Percentiles rank a stretch among this genome's conserved stretches.
Evolutionary conservation across 2,797 vertebrate species (phyloP).

Genomic region (Schizothorax lantsangensis): DNA sequence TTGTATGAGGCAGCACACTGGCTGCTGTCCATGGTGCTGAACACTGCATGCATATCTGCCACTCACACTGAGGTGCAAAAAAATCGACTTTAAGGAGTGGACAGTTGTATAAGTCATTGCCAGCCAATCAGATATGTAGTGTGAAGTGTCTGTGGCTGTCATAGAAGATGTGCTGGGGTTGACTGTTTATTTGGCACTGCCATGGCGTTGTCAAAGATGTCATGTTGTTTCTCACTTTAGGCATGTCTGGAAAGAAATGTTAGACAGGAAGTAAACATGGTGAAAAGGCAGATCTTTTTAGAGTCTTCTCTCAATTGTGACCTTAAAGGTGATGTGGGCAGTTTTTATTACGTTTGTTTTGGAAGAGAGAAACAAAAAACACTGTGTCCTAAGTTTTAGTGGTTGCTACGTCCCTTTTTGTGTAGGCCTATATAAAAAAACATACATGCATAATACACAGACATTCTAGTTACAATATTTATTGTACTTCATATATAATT

Average conservation of each 20-base stretch:
- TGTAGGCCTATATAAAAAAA: not conserved
- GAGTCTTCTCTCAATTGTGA: not conserved
- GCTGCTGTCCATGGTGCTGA: conserved; percentile 76
- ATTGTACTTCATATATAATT: conserved; percentile 10
- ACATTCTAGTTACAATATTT: not conserved
- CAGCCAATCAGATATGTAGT: conserved; percentile 35
- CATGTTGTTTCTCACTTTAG: conserved; percentile 41
- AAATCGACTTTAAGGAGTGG: conserved; percentile 2
- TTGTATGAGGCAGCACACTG: conserved; percentile 11
- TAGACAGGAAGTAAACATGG: conserved; percentile 33
- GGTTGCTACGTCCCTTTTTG: not conserved
- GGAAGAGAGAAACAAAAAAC: not conserved
- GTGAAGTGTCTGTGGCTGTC: conserved; percentile 1
- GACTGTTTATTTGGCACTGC: conserved; percentile 42
- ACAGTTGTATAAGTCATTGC: conserved; percentile 17
- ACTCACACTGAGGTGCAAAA: conserved; percentile 17
- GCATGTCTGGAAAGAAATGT: conserved; percentile 33
- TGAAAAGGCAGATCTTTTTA: conserved; percentile 24
- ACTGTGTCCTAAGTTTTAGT: not conserved
- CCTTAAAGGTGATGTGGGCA: not conserved
- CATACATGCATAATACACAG: not conserved
- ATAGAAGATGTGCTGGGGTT: conserved; percentile 47
- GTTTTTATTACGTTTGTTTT: not conserved
- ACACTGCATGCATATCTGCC: not conserved
- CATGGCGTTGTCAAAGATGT: conserved; percentile 43